A percentile compares a stretch with the other conserved stretches of the same genome.
Evolutionary conservation across 1,140 invertebrate genomes (phyloP).

Genomic region (Drosophila micromelanica): DNA sequence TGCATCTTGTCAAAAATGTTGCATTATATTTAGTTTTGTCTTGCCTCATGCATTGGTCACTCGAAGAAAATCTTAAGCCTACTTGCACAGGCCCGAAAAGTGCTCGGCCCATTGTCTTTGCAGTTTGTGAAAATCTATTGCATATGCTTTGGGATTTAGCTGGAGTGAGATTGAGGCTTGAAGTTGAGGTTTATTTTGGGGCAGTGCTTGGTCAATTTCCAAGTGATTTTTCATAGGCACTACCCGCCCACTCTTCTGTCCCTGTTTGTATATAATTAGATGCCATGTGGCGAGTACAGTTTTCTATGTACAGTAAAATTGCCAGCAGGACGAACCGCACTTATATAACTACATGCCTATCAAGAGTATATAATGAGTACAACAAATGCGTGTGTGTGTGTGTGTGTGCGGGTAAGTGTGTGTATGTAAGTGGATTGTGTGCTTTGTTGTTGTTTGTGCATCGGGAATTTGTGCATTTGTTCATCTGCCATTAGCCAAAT

Average conservation of each 20-base stretch:
- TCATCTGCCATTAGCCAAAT: conserved; percentile 49
- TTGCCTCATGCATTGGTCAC: conserved; percentile 63
- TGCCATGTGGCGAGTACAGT: conserved; percentile 66
- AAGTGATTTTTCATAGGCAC: conserved; percentile 69
- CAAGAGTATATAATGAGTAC: conserved; percentile 21
- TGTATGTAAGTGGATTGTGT: conserved; percentile 1
- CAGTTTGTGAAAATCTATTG: conserved; percentile 60
- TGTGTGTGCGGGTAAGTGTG: neutral
- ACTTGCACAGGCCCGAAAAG: conserved; percentile 36
- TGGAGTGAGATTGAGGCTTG: conserved; percentile 8
- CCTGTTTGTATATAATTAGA: conserved; percentile 73
- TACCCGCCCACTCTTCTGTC: conserved; percentile 42
- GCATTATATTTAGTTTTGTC: conserved; percentile 74
- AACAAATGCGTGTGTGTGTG: neutral
- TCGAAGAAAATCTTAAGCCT: conserved; percentile 80
- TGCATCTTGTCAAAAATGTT: conserved; percentile 81
- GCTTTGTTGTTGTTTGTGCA: conserved; percentile 26
- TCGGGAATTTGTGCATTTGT: conserved; percentile 21
- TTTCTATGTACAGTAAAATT: conserved; percentile 70
- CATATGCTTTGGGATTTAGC: conserved; percentile 58
- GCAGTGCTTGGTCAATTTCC: conserved; percentile 49
- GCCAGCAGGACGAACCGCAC: conserved; percentile 31
- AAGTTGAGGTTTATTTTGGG: neutral
- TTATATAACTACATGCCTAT: conserved; percentile 18
- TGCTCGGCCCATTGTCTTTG: conserved; percentile 54